A percentile compares a stretch with the other conserved stretches of the same genome.
Conservation (phyloP, 2,797 vertebrate species). For the Columba guinea region DNA sequence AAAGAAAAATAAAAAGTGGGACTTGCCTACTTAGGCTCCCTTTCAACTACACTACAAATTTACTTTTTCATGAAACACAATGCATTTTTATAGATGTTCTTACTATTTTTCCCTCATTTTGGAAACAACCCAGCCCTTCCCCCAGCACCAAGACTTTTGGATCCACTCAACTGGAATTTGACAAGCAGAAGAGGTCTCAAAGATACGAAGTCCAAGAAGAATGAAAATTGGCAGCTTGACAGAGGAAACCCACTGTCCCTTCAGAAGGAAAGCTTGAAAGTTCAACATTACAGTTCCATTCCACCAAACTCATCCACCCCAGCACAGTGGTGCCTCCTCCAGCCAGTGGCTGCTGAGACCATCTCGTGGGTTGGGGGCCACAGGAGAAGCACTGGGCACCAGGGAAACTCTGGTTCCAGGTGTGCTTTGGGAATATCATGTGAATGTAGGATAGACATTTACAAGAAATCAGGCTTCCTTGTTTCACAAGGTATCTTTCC, state of each 20-base stretch:
- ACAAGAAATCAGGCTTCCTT: neutral
- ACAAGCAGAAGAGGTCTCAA: neutral
- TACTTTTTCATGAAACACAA: neutral
- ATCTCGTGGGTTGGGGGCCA: neutral
- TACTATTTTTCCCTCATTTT: neutral
- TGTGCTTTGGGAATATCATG: neutral
- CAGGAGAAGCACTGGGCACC: neutral
- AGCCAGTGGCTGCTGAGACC: neutral
- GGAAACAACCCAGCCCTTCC: neutral
- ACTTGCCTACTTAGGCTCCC: neutral
- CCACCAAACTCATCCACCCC: neutral
- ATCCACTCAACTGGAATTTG: neutral
- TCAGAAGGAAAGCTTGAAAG: neutral
- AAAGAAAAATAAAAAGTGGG: fast-evolving
- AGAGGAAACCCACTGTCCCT: neutral
- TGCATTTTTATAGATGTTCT: neutral
- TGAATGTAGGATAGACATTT: fast-evolving
- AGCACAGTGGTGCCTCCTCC: neutral
- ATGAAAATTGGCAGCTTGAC: neutral
- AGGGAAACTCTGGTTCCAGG: neutral
- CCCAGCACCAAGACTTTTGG: neutral
- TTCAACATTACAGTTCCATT: neutral
- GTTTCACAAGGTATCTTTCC: neutral
- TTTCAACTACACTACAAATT: neutral
- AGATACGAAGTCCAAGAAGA: neutral